Conservation (phyloP, 2,113 vertebrate genomes). For the Callithrix jacchus region DNA sequence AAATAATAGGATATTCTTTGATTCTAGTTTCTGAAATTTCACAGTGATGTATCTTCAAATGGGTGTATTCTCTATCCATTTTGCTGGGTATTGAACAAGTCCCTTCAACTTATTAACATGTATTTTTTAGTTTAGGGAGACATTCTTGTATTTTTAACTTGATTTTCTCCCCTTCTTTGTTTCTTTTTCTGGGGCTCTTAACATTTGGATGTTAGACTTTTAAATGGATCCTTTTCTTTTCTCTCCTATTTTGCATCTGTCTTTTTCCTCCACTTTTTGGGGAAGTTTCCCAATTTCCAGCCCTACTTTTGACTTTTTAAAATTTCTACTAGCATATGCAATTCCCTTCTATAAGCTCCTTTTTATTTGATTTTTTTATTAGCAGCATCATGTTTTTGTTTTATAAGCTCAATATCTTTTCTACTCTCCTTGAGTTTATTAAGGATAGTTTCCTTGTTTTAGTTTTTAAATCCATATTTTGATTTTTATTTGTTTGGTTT, state of each 20-base stretch:
- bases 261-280: background rate
- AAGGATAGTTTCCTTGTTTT: background rate
- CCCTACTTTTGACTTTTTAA: slow-evolving; percentile 9
- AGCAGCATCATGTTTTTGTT: slow-evolving; percentile 30
- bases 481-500: slow-evolving; percentile 32
- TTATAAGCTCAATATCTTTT: background rate
- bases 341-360: slow-evolving; percentile 40
- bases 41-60: background rate
- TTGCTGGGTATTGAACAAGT: background rate
- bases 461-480: background rate
- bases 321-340: slow-evolving; percentile 1
- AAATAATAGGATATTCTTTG: slow-evolving; percentile 5
- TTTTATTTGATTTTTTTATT: background rate
- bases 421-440: background rate
- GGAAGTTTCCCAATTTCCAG: background rate
- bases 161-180: slow-evolving; percentile 5
- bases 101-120: background rate
- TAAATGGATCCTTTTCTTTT: background rate
- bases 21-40: background rate
- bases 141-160: background rate
- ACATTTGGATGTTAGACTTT: background rate
- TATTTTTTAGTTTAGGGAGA: slow-evolving; percentile 21
- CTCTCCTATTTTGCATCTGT: background rate
- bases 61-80: background rate
- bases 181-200: slow-evolving; percentile 6